Base-by-base conservation (phyloP, 2,888 invertebrate genomes). In the Pterostichus madidus region DNA sequence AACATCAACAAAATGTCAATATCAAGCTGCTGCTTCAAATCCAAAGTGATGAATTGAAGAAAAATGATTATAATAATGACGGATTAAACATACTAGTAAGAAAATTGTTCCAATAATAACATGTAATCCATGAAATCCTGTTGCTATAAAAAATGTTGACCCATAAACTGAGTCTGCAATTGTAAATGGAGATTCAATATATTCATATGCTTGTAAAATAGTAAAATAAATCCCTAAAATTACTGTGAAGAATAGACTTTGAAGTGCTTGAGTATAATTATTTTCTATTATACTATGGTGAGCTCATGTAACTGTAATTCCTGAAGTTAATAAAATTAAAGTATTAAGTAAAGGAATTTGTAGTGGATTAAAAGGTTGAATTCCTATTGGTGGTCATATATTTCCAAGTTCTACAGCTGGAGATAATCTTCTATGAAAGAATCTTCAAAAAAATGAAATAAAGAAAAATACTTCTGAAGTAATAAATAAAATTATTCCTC, bases 401-500 rank as follows among this genome's bases (percentile, higher is more conserved):
- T 87, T 86, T 0, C 93, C 93, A 87, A 93, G 87, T 89, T 93
- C 92, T 85, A 92, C 88, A 44, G 89, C 87, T 0, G 92, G 92
- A 0, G 90, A 89, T 84, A 91, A 84, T 0, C 90, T 91, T 85
- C 90, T 90, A 85, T 92, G 92, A 82, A 92, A 92, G 88, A 92
- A 93, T 59, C 91, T 90, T 90, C 92, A 93, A 88, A 93, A 93
- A 88, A 93, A 93, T n/a, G 91, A 91, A 76, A 92, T 87, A 87
- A 93, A 93, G 87, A 92, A 93, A 85, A 94, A 90, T 85, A 94
- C 89, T 93, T 95, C 94, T 71, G 94, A 94, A 6, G 93, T 88
- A 93, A 94, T 94, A 92, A 95, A 94, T 90, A 94, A 88, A 88
- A 94, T 93, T 93, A 95, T 94, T 86, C 94, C 94, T 91, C 93